Evolutionary conservation across 2,888 invertebrate species (phyloP).

Genomic region (Hypselothyrea guttata): DNA sequence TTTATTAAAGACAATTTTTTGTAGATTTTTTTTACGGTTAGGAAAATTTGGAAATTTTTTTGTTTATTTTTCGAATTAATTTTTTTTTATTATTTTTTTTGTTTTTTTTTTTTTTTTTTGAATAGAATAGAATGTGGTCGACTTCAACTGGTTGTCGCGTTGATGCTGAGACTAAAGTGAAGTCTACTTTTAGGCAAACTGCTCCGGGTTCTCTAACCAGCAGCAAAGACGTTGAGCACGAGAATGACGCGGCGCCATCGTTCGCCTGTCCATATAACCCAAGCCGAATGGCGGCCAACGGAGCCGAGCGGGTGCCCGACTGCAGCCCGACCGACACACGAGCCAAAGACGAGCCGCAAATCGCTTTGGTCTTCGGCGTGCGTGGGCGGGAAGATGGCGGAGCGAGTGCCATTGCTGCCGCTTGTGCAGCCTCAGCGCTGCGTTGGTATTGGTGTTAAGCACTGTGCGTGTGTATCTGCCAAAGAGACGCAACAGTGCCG

Average conservation of each 20-base stretch:
- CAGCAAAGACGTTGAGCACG: constrained; percentile 68
- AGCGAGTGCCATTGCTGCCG: constrained; percentile 4
- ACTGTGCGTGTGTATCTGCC: constrained; percentile 51
- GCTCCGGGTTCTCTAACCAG: constrained; percentile 51
- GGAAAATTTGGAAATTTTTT: too few species aligned
- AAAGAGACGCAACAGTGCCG: constrained; percentile 45
- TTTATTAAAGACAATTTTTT: constrained; percentile 10
- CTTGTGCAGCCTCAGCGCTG: constrained; percentile 45
- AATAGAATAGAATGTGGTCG: not conserved
- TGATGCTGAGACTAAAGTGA: constrained; percentile 51
- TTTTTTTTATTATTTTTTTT: not conserved
- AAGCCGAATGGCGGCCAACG: not conserved
- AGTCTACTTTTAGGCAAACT: constrained; percentile 20
- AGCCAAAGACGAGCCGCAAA: too few species aligned
- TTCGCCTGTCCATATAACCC: constrained; percentile 16
- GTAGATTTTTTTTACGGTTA: constrained; percentile 6
- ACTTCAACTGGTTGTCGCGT: constrained; percentile 74
- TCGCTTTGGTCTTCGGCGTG: constrained; percentile 22
- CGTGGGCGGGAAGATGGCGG: not conserved
- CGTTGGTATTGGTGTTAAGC: constrained; percentile 63
- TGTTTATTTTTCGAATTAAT: not conserved
- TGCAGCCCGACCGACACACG: too few species aligned
- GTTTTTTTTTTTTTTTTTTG: constrained; percentile 13
- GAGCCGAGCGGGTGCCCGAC: constrained; percentile 24
- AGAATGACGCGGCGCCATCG: constrained; percentile 49